Conservation (phyloP, 2,797 vertebrate genomes). For the Etheostoma perlongum region DNA sequence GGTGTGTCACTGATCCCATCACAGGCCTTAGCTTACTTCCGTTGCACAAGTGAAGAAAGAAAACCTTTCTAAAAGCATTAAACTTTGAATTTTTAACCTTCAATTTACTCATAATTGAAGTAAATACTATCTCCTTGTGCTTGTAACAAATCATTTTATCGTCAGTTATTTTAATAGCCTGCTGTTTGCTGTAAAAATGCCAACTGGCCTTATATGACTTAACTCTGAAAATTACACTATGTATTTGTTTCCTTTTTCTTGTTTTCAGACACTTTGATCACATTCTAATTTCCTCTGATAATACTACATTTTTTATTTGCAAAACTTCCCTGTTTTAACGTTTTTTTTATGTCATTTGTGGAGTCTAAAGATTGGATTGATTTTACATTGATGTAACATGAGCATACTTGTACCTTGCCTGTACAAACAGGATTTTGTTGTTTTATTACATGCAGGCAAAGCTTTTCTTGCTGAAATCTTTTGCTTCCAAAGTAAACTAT, state of each 20-base stretch:
- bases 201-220: background rate
- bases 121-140: background rate
- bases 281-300: background rate
- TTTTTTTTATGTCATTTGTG: background rate
- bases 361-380: background rate
- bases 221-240: background rate
- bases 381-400: background rate
- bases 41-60: slow-evolving; percentile 47
- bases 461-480: background rate
- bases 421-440: background rate
- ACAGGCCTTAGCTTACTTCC: slow-evolving; percentile 75
- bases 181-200: background rate
- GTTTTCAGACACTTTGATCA: background rate
- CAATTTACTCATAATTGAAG: no score
- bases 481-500: background rate
- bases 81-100: background rate
- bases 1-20: no score
- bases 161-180: background rate
- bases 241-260: background rate
- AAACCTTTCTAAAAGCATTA: background rate
- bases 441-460: background rate
- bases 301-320: background rate
- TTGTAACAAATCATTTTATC: background rate
- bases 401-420: background rate
- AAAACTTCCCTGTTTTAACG: background rate